Base-by-base conservation (phyloP, 2,797 vertebrate genomes). In the Mus spretus region DNA sequence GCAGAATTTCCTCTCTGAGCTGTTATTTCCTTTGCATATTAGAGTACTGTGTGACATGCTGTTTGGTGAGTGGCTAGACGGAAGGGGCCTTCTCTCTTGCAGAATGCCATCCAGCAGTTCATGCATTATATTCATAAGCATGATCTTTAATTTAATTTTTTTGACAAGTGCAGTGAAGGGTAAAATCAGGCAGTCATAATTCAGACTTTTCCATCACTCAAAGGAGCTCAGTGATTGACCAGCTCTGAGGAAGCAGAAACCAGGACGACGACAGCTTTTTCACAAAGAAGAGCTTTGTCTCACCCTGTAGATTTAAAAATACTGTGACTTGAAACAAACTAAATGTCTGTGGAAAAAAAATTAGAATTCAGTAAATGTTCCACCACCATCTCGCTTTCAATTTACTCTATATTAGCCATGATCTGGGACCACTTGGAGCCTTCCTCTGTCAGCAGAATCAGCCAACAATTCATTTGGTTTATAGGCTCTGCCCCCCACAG, bases 61-160 rank as follows among this genome's bases (percentile, higher is more conserved):
- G 89, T 84, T 97, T 94, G 86, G 96, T 91, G 90, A 92, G 89
- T 93, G 94, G 96, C 96, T 95, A 78, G 91, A 96, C 94, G 98
- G 97, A 61, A 94, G 96, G 96, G 89, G 94, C 90, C 95, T 87
- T 97, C 96, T 98, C 79, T 96, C 95, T 97, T 97, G 96, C 90
- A 85, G 93, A 88, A 74, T 93, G 94, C 96, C 97, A 97, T 93
- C 81, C 86, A 95, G 87, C 83, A 95, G 96, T 97, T 98, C 91
- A 96, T 89, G 89, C 97, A 93, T 98, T 98, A 96, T 96, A 95
- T 96, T 97, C 97, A 92, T 86, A 98, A 98, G 97, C 94, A 91
- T 93, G 87, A 96, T 96, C 85, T 94, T 97, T 97, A 96, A 98
- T 98, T 97, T 97, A 97, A 97, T 97, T 97, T 97, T 96, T 98